These are phyloP conservation scores for Pogonocherus hispidulus DNA, from an alignment of 2,888 invertebrate genomes.

Conservation along the genomic window DNA sequence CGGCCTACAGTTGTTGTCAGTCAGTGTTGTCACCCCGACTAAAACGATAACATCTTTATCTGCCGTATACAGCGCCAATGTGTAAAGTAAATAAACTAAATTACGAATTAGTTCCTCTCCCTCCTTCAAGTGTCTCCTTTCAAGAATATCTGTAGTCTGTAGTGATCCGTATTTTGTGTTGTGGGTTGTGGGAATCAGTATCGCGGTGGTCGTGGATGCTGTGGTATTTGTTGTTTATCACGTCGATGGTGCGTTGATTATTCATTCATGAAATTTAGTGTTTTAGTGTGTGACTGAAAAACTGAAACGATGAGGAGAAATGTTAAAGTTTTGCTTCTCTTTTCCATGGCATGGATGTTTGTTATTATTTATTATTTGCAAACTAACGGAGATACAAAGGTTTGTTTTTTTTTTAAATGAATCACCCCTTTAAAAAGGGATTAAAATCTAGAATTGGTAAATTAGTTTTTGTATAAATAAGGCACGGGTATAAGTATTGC, in stretches of 20 bases:
- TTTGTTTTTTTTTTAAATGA: conserved; percentile 57
- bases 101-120: too few relatives aligned
- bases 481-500: too few relatives aligned
- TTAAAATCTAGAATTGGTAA: too few relatives aligned
- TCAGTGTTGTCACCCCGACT: too few relatives aligned
- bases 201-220: conserved; percentile 25
- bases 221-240: conserved; percentile 2
- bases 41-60: too few relatives aligned
- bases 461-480: not conserved
- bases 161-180: too few relatives aligned
- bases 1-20: too few relatives aligned
- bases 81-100: too few relatives aligned
- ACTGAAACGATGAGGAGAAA: conserved; percentile 72
- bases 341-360: conserved; percentile 77
- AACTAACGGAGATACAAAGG: conserved; percentile 72
- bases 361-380: conserved; percentile 76
- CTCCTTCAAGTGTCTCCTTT: too few relatives aligned
- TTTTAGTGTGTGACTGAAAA: conserved; percentile 39
- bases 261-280: conserved; percentile 18
- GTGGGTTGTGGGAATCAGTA: conserved; percentile 30
- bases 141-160: too few relatives aligned
- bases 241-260: conserved; percentile 19
- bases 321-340: conserved; percentile 74
- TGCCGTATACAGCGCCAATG: too few relatives aligned
- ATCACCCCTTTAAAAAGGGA: not conserved